A percentile compares a stretch with the other conserved stretches of the same genome.
Evolutionary conservation across 2,113 vertebrate genomes (phyloP).

Genomic region (Nothocercus nigrocapillus): DNA sequence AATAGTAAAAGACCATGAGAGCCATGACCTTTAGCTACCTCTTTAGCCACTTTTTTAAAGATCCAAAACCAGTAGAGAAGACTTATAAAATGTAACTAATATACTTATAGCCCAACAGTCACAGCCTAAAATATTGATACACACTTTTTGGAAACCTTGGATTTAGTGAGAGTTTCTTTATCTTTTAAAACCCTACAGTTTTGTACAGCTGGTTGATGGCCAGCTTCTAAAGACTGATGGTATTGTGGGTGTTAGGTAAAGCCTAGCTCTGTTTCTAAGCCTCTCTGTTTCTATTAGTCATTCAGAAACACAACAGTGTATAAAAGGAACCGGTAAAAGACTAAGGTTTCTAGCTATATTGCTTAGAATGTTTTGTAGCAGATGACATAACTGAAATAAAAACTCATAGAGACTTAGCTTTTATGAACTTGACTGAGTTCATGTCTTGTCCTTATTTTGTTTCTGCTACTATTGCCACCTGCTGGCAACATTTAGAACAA

Average conservation of each 20-base stretch:
- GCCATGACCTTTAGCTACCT: not conserved
- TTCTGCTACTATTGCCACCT: slow-evolving; percentile 63
- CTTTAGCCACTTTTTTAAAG: too few relatives aligned
- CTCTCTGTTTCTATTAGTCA: not conserved
- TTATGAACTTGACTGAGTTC: rapidly evolving
- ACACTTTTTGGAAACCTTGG: not conserved
- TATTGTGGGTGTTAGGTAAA: not conserved
- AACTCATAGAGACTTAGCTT: not conserved
- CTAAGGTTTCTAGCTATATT: rapidly evolving
- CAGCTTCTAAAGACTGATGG: not conserved
- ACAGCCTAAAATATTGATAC: not conserved
- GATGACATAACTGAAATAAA: rapidly evolving
- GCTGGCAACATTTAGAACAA: too few relatives aligned
- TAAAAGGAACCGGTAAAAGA: not conserved
- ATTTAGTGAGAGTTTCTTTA: not conserved
- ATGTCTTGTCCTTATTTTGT: not conserved
- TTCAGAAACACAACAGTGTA: not conserved
- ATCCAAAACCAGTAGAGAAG: not conserved
- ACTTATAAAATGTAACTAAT: not conserved
- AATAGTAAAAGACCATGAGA: not conserved
- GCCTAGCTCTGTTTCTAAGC: rapidly evolving
- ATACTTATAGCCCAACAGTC: not conserved
- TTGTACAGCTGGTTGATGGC: not conserved
- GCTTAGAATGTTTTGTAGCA: not conserved
- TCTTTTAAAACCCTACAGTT: rapidly evolving